Evolutionary conservation across 1,140 invertebrate species (phyloP), one percentile per base, ranked within the genome.

Genomic region (Drosophila trapezifrons): DNA sequence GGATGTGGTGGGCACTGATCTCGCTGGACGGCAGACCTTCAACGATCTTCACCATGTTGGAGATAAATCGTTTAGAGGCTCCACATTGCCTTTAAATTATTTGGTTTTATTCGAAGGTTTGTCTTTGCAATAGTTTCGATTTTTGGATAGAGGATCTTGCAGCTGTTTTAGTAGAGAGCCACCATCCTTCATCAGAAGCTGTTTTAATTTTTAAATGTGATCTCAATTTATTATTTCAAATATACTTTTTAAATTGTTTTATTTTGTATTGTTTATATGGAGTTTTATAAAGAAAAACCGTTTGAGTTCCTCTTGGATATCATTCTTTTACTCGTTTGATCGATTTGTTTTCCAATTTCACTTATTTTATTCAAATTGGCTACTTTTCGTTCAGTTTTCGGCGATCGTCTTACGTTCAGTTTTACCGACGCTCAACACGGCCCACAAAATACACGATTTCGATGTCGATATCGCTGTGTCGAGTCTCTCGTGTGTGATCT

Each of bases 1-100:
- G 76, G 22, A 62, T 57, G 37, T 75, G 72, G 13, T 57, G 76
- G 38, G 76, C 64, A 47, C 76, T 84, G 32, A 72, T 63, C 58
- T 79, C 77, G 49, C 62, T 69, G 62, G 65, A 47, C 62, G 66
- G 66, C 51, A 72, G 52, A 69, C 75, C 67, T 42, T 90, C 87
- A 56, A 79, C 85, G 77, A 86, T 90, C 75, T 90, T 90, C 67
- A 83, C 86, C 86, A 90, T 90, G 78, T 67, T 80, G 64, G 46
- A 62, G 58, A 38, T 29, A 27, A 29, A 10, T 62, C 18, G 25
- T 37, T 17, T 25, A 47, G 12, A 15, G n/a, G 25, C 43, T 64
- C 32, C 27, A 35, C 72, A 55, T 45, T 29, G 73, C 55, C 45
- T 74, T 62, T 40, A 25, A 4, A 25, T 35, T 38, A 4, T 15